Evolutionary conservation across 2,113 vertebrate species (phyloP), one percentile per base, ranked within the genome.

Genomic region (Erinaceus europaeus): DNA sequence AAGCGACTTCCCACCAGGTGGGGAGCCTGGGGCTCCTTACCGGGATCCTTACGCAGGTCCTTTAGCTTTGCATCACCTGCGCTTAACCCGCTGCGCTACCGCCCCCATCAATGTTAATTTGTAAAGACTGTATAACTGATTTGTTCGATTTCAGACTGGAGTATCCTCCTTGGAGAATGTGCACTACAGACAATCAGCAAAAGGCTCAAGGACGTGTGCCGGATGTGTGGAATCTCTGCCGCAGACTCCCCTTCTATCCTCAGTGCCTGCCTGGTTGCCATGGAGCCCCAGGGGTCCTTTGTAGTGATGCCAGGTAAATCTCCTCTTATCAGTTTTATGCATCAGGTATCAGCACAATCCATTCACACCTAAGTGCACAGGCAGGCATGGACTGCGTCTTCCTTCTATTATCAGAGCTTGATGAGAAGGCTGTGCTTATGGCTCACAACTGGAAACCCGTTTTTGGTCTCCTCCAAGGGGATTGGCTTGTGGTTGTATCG

Each of bases 281-380:
- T 99, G 98, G 99, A 99, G 97, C 98, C 99, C 9, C 99, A 99
- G 94, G 99, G 99, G 61, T 99, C 99, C 27, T 98, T 99, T 1
- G 98, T 99, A 72, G 97, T 99, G 89, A 99, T 99, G 99, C 99
- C 99, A 97, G 99, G 99, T 99, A 95, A 44, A 14, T 85, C 44
- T 80, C 48, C 34, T 29, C 72, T 73, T 65, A 0, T 73, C 69
- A 20, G 2, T 81, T 86, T 42, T 48, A 18, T 77, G 84, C 59
- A 55, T 87, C 52, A 81, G 57, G 23, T 18, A 36, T 74, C 62
- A 50, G 55, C 40, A 80, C 27, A 55, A 53, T 40, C 23, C 59
- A 11, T 32, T 71, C 46, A 64, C 12, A 64, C 42, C 40, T 48
- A 46, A 87, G 44, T 88, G 52, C 46, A 78, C 42, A 78, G 59